Conservation (phyloP, 2,113 vertebrate species). For the Chamaetylas fuelleborni region DNA sequence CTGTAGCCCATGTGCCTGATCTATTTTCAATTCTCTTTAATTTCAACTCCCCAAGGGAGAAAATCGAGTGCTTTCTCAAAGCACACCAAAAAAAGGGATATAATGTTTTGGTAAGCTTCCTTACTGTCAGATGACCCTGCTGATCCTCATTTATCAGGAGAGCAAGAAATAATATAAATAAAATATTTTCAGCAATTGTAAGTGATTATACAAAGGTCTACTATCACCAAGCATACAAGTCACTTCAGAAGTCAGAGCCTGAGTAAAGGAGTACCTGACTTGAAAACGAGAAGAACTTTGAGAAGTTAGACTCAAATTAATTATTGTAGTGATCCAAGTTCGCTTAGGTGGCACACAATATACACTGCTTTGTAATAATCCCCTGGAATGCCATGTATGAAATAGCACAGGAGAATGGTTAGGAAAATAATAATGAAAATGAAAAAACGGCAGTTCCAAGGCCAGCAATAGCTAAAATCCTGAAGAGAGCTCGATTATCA, state of each 20-base stretch:
- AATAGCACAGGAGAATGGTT: not conserved
- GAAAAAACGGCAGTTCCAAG: not conserved
- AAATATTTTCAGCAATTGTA: not conserved
- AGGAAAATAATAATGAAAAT: not conserved
- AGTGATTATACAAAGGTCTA: not conserved
- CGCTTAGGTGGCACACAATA: not conserved
- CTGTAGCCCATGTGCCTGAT: not conserved
- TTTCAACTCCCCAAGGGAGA: not conserved
- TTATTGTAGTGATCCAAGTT: not conserved
- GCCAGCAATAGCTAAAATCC: not conserved
- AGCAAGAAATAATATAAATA: not conserved
- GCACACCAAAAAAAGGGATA: not conserved
- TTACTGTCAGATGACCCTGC: not conserved
- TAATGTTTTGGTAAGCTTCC: not conserved
- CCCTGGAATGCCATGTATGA: not conserved
- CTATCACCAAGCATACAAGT: not conserved
- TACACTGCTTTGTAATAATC: not conserved
- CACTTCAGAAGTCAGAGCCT: not conserved
- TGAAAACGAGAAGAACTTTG: not conserved
- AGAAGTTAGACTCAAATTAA: not conserved
- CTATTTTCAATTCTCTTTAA: not conserved
- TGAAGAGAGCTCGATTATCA: not conserved
- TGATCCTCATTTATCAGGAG: not conserved
- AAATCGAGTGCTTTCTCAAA: not conserved
- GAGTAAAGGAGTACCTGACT: not conserved